Percentiles rank a stretch among this genome's conserved stretches.
Conservation (phyloP, 2,113 vertebrate genomes). For the Isurus oxyrinchus region DNA sequence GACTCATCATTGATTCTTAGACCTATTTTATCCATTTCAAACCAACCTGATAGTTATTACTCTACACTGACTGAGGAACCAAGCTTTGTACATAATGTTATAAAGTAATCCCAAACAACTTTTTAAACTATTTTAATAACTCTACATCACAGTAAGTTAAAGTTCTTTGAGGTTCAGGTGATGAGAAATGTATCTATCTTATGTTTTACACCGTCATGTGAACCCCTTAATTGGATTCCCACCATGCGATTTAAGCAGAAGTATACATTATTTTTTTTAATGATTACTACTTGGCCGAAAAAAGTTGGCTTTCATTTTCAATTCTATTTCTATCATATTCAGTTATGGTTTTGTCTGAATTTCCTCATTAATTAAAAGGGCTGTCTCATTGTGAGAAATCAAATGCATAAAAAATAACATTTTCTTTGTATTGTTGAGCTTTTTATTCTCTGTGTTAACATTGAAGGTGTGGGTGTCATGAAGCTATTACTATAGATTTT, state of each 20-base stretch:
- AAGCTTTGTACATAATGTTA: background rate
- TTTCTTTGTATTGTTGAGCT: background rate
- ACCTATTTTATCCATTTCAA: background rate
- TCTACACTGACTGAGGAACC: background rate
- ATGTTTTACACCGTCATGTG: background rate
- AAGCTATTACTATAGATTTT: no score
- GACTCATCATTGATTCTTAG: background rate
- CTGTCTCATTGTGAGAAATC: background rate
- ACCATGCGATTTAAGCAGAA: background rate
- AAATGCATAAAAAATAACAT: background rate
- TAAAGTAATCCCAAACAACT: background rate
- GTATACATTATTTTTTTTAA: background rate
- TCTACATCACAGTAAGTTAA: background rate
- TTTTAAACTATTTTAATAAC: background rate
- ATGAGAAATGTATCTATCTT: background rate
- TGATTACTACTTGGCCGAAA: background rate
- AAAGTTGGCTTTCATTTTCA: background rate
- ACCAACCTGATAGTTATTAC: background rate
- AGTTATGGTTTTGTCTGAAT: background rate
- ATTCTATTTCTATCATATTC: background rate
- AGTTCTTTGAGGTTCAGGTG: background rate
- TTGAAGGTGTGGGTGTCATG: background rate
- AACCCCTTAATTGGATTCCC: background rate
- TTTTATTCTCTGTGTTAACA: background rate
- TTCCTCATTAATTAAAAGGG: background rate